Evolutionary conservation across 2,888 invertebrate genomes (phyloP).

Genomic region (Xestia rhomboidea): DNA sequence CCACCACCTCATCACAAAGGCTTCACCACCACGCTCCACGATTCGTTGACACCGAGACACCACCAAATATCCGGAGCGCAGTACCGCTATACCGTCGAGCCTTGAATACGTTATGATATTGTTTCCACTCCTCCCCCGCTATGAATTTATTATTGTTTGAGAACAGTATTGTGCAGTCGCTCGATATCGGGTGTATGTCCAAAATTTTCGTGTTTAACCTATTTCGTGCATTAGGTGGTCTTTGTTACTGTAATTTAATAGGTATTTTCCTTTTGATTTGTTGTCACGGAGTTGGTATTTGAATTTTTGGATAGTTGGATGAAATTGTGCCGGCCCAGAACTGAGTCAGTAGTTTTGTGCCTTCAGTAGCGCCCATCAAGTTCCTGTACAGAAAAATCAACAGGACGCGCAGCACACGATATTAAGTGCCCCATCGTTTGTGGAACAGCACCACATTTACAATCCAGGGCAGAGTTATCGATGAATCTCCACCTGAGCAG

Average conservation of each 20-base stretch:
- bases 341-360: no score
- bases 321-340: background rate
- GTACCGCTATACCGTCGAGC: constrained; percentile 10
- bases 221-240: constrained; percentile 31
- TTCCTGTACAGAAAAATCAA: background rate
- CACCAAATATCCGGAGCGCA: constrained; percentile 57
- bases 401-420: background rate
- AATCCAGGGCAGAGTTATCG: no score
- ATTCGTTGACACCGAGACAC: constrained; percentile 47
- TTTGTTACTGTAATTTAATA: constrained; percentile 33
- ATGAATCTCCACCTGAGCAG: no score
- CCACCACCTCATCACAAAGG: constrained; percentile 26
- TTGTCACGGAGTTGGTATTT: background rate
- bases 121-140: constrained; percentile 38
- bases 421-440: no score
- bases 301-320: background rate
- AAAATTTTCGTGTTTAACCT: constrained; percentile 44
- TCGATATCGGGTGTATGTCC: constrained; percentile 27
- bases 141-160: constrained; percentile 64
- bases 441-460: no score
- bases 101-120: constrained; percentile 62
- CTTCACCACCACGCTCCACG: constrained; percentile 6
- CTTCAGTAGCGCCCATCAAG: no score
- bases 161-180: constrained; percentile 56
- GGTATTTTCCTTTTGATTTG: constrained; percentile 23